Percentiles rank a stretch among this genome's conserved stretches.
These are phyloP conservation scores for Elephas maximus DNA, from an alignment of 2,113 vertebrate genomes.

Conservation along the genomic window DNA sequence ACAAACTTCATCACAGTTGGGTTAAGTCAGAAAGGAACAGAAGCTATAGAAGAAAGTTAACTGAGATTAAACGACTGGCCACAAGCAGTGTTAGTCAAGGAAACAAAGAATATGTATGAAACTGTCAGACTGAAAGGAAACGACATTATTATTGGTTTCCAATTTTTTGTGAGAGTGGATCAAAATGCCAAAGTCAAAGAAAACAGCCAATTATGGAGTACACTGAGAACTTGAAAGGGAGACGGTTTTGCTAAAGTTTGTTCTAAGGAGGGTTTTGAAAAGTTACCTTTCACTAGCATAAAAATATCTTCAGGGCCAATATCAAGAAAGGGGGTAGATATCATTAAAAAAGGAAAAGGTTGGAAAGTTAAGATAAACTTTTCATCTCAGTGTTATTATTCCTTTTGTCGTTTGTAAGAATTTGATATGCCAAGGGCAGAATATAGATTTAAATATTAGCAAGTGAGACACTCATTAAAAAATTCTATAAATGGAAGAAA, in stretches of 20 bases:
- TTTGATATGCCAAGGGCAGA: background rate
- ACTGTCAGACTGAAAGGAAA: background rate
- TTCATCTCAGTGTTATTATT: background rate
- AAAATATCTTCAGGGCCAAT: slow-evolving; percentile 17
- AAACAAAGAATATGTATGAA: background rate
- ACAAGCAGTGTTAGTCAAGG: background rate
- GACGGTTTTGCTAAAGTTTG: background rate
- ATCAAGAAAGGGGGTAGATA: background rate
- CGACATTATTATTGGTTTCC: background rate
- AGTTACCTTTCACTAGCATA: background rate
- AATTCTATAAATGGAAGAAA: background rate
- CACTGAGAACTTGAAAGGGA: slow-evolving; percentile 9
- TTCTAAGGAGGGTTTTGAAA: slow-evolving; percentile 40
- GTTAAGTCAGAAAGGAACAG: background rate
- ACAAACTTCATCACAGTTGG: background rate
- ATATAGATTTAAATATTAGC: slow-evolving; percentile 26
- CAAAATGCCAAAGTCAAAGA: slow-evolving; percentile 47
- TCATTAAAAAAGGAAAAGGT: background rate
- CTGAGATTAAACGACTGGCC: slow-evolving; percentile 17
- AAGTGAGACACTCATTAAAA: background rate
- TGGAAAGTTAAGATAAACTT: background rate
- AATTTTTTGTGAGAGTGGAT: background rate
- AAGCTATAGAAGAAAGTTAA: background rate
- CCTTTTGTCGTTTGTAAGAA: background rate
- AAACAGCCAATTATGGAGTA: background rate